Conservation (phyloP, 2,113 vertebrate genomes). For the Dunckerocampus dactyliophorus region DNA sequence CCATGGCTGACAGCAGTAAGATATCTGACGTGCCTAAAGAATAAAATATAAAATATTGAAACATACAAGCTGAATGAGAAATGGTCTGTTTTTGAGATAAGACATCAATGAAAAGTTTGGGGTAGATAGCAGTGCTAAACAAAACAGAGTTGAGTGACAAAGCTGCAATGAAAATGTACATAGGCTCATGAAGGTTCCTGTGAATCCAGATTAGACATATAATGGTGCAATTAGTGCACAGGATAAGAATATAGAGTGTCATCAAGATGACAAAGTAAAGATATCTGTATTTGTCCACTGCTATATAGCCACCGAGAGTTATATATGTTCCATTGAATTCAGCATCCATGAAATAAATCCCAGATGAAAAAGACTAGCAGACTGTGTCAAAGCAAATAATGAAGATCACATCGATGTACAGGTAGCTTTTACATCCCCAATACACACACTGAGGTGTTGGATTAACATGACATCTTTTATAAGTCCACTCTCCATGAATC, state of each 20-base stretch:
- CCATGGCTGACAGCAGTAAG: neutral
- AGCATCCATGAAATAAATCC: neutral
- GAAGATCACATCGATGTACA: neutral
- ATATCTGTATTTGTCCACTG: constrained; percentile 24
- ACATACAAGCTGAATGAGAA: constrained; percentile 11
- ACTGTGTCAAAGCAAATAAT: neutral
- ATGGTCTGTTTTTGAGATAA: constrained; percentile 20
- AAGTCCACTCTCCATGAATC: constrained; percentile 13
- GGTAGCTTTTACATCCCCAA: neutral
- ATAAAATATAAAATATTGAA: constrained; percentile 5
- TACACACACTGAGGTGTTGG: neutral
- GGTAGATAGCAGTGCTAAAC: constrained; percentile 28
- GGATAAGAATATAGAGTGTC: constrained; percentile 19
- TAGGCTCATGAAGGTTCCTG: constrained; percentile 34
- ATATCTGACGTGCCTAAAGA: constrained; percentile 4
- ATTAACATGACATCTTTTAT: neutral
- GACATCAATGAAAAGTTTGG: constrained; percentile 20
- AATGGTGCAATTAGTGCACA: constrained; percentile 21
- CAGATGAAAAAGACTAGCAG: neutral
- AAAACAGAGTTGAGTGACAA: constrained; percentile 28
- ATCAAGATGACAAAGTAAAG: constrained; percentile 38
- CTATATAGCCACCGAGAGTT: constrained; percentile 24
- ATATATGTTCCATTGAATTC: constrained; percentile 22
- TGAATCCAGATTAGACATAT: constrained; percentile 22
- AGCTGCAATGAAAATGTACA: constrained; percentile 52